These are phyloP conservation scores for Epistrophe eligans DNA, from an alignment of 2,888 invertebrate genomes.

Conservation along the genomic window DNA sequence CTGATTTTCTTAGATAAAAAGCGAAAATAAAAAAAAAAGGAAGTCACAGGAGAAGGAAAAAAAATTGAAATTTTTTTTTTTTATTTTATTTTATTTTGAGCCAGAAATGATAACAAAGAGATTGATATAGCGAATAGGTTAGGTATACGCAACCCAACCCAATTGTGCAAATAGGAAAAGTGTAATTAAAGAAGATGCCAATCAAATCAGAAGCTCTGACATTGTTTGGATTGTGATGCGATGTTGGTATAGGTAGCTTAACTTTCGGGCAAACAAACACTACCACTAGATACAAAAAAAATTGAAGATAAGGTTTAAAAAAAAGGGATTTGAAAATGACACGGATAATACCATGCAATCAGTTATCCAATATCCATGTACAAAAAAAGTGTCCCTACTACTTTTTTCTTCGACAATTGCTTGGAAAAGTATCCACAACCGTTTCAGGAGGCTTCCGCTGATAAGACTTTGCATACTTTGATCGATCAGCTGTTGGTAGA, in stretches of 20 bases:
- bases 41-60: background rate
- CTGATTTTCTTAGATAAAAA: slow-evolving; percentile 48
- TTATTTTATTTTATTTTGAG: background rate
- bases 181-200: slow-evolving; percentile 68
- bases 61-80: slow-evolving; percentile 58
- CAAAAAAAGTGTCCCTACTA: background rate
- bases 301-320: background rate
- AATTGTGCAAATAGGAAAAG: slow-evolving; percentile 42
- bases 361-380: background rate
- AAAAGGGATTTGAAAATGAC: background rate
- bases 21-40: background rate
- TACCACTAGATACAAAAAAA: background rate
- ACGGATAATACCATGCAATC: background rate
- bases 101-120: slow-evolving; percentile 59
- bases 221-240: slow-evolving; percentile 2
- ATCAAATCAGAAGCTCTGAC: slow-evolving; percentile 52
- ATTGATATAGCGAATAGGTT: slow-evolving; percentile 36
- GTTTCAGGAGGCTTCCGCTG: too few relatives aligned
- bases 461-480: too few relatives aligned
- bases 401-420: background rate
- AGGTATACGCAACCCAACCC: slow-evolving; percentile 15
- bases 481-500: too few relatives aligned
- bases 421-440: too few relatives aligned
- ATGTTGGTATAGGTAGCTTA: background rate
- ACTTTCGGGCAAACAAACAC: background rate